Evolutionary conservation across 2,113 vertebrate species (phyloP).

Genomic region (Cairina moschata): DNA sequence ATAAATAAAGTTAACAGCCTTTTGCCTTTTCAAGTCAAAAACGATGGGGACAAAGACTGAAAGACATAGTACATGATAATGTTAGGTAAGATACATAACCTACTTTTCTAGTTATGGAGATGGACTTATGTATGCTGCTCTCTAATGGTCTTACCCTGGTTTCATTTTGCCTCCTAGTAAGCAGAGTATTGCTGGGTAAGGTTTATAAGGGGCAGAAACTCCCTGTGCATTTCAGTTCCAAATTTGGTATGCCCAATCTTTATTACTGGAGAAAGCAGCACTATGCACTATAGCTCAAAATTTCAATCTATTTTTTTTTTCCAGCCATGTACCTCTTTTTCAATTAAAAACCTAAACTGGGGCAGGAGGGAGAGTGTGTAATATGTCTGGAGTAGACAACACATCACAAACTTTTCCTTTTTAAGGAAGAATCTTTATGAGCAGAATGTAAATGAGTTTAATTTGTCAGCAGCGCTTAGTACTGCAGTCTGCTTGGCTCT

Average conservation of each 20-base stretch:
- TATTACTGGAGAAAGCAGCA: neutral
- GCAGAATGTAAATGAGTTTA: slow-evolving; percentile 35
- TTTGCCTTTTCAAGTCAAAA: neutral
- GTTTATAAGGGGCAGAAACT: neutral
- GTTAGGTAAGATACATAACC: neutral
- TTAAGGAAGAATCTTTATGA: neutral
- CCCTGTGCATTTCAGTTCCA: neutral
- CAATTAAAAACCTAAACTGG: neutral
- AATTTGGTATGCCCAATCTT: neutral
- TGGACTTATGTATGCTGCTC: accelerated
- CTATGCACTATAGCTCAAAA: neutral
- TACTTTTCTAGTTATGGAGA: neutral
- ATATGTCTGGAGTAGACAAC: neutral
- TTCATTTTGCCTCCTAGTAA: neutral
- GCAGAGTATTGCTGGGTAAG: neutral
- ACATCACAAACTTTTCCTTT: neutral
- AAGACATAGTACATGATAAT: neutral
- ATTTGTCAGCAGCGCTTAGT: slow-evolving; percentile 18
- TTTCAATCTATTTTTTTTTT: neutral
- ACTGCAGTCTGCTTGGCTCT: neutral
- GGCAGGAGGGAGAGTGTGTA: neutral
- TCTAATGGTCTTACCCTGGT: neutral
- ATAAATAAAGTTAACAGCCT: neutral
- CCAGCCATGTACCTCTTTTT: neutral
- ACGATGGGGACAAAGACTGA: neutral